A percentile compares a stretch with the other conserved stretches of the same genome.
These are phyloP conservation scores for Phycodurus eques DNA, from an alignment of 2,113 vertebrate species.

Conservation along the genomic window DNA sequence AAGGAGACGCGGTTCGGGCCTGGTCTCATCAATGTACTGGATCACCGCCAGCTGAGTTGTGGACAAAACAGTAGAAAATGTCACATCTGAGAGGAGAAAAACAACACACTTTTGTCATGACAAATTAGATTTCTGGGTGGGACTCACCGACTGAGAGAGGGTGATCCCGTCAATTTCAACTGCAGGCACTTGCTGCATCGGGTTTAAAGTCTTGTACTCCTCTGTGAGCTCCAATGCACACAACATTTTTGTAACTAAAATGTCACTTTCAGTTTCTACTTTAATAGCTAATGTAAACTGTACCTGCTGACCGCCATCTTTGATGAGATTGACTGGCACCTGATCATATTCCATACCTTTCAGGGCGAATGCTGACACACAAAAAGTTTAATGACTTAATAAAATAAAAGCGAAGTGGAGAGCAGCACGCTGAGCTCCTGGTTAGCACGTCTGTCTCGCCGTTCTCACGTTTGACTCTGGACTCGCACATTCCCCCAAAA, in stretches of 20 bases:
- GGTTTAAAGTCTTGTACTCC: conserved; percentile 84
- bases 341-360: conserved; percentile 88
- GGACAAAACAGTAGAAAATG: neutral
- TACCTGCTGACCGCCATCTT: conserved; percentile 93
- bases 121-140: neutral
- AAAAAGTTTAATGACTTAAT: conserved; percentile 7
- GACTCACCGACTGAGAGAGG: conserved; percentile 88
- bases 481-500: too few relatives aligned
- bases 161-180: conserved; percentile 87
- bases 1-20: conserved; percentile 79
- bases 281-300: neutral
- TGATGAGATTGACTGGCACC: conserved; percentile 81
- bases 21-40: conserved; percentile 92
- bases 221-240: conserved; percentile 73
- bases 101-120: neutral
- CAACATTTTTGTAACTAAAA: neutral
- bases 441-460: too few relatives aligned
- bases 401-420: too few relatives aligned
- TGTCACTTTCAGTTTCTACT: neutral
- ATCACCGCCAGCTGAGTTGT: conserved; percentile 86
- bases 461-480: too few relatives aligned
- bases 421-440: too few relatives aligned
- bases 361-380: conserved; percentile 83
- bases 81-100: neutral
- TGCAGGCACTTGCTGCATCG: conserved; percentile 92